Conservation (phyloP, 2,113 vertebrate species). For the Pagrus major region DNA sequence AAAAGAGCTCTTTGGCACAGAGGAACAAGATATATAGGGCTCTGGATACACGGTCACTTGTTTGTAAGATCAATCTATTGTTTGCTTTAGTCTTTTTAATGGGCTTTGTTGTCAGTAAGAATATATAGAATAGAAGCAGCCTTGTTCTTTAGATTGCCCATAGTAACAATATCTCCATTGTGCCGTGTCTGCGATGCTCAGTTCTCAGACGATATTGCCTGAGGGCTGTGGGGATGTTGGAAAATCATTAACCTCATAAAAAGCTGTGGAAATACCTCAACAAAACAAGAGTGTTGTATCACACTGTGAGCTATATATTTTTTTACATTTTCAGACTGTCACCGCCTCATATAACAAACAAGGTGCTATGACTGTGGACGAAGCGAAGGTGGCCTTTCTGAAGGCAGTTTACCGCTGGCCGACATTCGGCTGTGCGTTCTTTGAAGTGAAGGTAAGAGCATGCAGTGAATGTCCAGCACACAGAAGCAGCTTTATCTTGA, state of each 20-base stretch:
- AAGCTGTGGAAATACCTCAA: conserved; percentile 1
- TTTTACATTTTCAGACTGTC: conserved; percentile 79
- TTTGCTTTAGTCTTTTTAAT: neutral
- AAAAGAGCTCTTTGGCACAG: neutral
- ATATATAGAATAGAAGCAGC: neutral
- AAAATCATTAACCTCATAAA: conserved; percentile 51
- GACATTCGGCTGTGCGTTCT: conserved; percentile 97
- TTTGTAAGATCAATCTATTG: neutral
- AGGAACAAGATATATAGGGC: neutral
- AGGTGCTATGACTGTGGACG: conserved; percentile 84
- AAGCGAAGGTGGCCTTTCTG: conserved; percentile 91
- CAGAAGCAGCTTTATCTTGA: neutral
- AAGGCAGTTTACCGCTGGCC: conserved; percentile 90
- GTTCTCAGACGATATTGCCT: conserved; percentile 23
- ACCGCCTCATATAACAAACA: conserved; percentile 86
- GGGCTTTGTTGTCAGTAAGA: neutral
- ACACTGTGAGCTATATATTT: neutral
- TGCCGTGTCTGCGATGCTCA: neutral
- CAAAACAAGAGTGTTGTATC: neutral
- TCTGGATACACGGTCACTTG: neutral
- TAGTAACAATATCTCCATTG: conserved; percentile 45
- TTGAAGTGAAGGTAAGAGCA: conserved; percentile 93
- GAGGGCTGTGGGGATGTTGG: conserved; percentile 11
- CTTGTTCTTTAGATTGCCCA: neutral
- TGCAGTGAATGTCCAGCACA: neutral